These are phyloP conservation scores for Choristoneura rosaceana DNA, from an alignment of 2,888 invertebrate species.

Conservation along the genomic window DNA sequence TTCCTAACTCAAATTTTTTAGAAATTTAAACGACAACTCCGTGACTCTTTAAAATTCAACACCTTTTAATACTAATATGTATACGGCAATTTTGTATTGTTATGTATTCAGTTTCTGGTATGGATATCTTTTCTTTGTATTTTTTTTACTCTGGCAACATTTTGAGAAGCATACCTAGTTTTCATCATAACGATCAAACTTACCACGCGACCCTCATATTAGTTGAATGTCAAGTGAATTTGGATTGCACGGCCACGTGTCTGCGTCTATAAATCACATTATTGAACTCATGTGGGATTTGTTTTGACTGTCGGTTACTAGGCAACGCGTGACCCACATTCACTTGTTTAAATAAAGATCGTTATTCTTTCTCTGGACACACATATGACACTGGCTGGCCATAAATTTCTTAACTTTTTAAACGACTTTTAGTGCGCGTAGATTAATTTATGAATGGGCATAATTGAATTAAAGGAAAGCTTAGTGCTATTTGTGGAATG, in stretches of 20 bases:
- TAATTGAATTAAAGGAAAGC: slow-evolving; percentile 26
- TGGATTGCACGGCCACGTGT: slow-evolving; percentile 51
- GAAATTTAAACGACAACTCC: not conserved
- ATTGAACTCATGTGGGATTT: slow-evolving; percentile 57
- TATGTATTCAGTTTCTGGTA: no score
- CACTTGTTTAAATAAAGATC: slow-evolving; percentile 43
- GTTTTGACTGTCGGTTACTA: slow-evolving; percentile 62
- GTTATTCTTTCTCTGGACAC: slow-evolving; percentile 37
- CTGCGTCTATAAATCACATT: slow-evolving; percentile 51
- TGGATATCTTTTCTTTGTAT: not conserved
- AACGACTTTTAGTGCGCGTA: slow-evolving; percentile 68
- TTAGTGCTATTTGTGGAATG: slow-evolving; percentile 16
- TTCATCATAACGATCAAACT: slow-evolving; percentile 22
- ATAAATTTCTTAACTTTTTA: slow-evolving; percentile 62
- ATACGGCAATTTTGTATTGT: no score
- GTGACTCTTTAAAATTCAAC: not conserved
- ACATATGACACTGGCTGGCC: slow-evolving; percentile 51
- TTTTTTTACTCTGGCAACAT: not conserved
- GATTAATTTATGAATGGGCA: slow-evolving; percentile 63
- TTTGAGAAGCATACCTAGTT: slow-evolving; percentile 27
- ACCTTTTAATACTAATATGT: no score
- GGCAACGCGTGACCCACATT: slow-evolving; percentile 60
- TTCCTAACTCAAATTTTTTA: not conserved
- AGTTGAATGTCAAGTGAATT: slow-evolving; percentile 48
- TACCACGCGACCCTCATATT: slow-evolving; percentile 42